Evolutionary conservation across 2,888 invertebrate genomes (phyloP).

Genomic region (Euphydryas editha): DNA sequence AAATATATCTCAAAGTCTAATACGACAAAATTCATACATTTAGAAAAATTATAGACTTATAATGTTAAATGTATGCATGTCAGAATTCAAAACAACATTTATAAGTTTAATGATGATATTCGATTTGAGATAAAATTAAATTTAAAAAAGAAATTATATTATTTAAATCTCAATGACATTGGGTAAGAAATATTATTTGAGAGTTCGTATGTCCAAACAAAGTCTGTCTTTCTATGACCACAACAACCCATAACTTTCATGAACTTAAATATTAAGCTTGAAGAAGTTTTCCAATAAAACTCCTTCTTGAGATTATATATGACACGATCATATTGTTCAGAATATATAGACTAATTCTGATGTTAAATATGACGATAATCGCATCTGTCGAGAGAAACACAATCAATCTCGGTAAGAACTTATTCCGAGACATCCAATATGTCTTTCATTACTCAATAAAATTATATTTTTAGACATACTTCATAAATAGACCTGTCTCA

Average conservation of each 20-base stretch:
- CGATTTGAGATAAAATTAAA: neutral
- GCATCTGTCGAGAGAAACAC: slow-evolving; percentile 25
- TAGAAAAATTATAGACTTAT: too few species aligned
- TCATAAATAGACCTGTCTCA: slow-evolving; percentile 4
- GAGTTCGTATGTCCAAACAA: slow-evolving; percentile 8
- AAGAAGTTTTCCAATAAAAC: slow-evolving; percentile 36
- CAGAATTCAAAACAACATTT: too few species aligned
- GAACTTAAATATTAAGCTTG: neutral
- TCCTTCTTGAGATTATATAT: slow-evolving; percentile 29
- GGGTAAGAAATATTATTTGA: neutral
- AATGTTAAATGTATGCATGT: too few species aligned
- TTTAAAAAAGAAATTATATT: too few species aligned
- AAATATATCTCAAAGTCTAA: too few species aligned
- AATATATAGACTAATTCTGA: slow-evolving; percentile 11
- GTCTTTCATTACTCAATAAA: slow-evolving; percentile 34
- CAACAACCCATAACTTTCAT: slow-evolving; percentile 13
- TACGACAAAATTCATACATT: too few species aligned
- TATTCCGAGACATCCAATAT: slow-evolving; percentile 21
- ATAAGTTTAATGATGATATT: too few species aligned
- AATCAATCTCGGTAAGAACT: slow-evolving; percentile 14
- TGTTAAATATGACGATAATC: slow-evolving; percentile 24
- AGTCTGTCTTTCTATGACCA: slow-evolving; percentile 9
- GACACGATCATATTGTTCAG: slow-evolving; percentile 16
- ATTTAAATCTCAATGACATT: too few species aligned
- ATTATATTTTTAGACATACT: slow-evolving; percentile 28